Evolutionary conservation across 2,888 invertebrate species (phyloP), one percentile per base, ranked within the genome.

Genomic region (Aradus depressus): DNA sequence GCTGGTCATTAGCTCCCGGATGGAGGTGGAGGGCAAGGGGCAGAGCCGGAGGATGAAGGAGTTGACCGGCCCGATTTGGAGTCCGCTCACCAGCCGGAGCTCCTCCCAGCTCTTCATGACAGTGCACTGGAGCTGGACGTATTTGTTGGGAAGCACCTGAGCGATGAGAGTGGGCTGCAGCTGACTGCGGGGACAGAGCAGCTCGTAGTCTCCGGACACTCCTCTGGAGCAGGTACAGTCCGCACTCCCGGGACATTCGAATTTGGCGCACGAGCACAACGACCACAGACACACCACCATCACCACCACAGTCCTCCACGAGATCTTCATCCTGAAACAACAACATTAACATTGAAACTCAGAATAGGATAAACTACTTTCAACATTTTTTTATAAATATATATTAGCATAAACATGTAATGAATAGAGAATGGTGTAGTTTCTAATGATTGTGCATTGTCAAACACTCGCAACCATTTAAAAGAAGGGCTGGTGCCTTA

Each of bases 31-130:
- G n/a, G 76, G 75, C 53, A 75, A 58, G 4, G 76, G 75, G 58
- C 77, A 77, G 60, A 70, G 71, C 60, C 70, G 71, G 60, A 77
- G 71, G 56, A 66, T 69, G 61, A 76, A 71, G 25, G 69, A 69
- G 56, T 72, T 68, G 54, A 72, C 66, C 57, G 63, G 63, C 52
- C 71, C 70, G 60, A 71, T 67, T 64, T 70, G 69, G 16, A 66
- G 52, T 63, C 70, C 70, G 58, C 75, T 73, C 59, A 76, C 61
- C 57, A 71, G 67, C 51, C 64, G 66, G 56, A 72, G 69, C 60
- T 73, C 69, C 12, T 52, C 53, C 25, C 44, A 47, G 23, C 37
- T 25, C 16, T 55, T 50, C 28, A 31, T 37, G 10, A 23, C 26
- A 21, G 35, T 51, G 44, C 59, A 59, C 37, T 58, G 53, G 2